Evolutionary conservation across 2,888 invertebrate species (phyloP), one percentile per base, ranked within the genome.

Genomic region (Lasioglossum oenotherae): DNA sequence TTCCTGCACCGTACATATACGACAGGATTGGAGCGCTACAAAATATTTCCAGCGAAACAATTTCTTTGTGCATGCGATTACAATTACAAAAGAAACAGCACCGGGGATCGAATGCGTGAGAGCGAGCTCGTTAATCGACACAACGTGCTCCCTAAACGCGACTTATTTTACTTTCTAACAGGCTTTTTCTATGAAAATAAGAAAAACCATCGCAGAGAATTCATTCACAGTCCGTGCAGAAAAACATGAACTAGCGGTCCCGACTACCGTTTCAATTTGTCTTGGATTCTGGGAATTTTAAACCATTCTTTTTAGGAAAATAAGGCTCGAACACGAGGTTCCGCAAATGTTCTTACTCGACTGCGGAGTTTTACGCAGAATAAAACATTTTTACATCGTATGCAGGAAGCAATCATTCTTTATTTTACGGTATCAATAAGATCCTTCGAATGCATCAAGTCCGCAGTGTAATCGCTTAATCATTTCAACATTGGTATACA

Each of bases 121-220:
- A 82, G 49, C 78, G 64, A 82, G 85, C 71, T 88, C 78, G 78
- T 86, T 86, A 81, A 81, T 76, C 44, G 76, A 72, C n/a, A 86
- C 79, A 83, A 83, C 75, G 74, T 49, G 73, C 44, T 80, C 10
- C 49, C 72, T 72, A 57, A 46, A 72, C 73, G 67, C 64, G 67
- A 80, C 82, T 88, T 80, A 87, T 87, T 87, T 83, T 83, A 85
- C 85, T 83, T 89, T 86, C 81, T 77, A 19, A 76, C 41, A 67
- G 31, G 64, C 35, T 31, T n/a, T 74, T 74, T 74, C 49, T 38
- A n/a, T n/a, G 35, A 69, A 38, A 23, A 41, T 69, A 8, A 14
- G 35, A 35, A 57, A 78, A 67, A 67, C 67, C 31, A 35, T 31
- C 35, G 19, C 35, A 16, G 31, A 16, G 44, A 14, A 27, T 16